Evolutionary conservation across 2,113 vertebrate genomes (phyloP).

Genomic region (Vanacampus margaritifer): DNA sequence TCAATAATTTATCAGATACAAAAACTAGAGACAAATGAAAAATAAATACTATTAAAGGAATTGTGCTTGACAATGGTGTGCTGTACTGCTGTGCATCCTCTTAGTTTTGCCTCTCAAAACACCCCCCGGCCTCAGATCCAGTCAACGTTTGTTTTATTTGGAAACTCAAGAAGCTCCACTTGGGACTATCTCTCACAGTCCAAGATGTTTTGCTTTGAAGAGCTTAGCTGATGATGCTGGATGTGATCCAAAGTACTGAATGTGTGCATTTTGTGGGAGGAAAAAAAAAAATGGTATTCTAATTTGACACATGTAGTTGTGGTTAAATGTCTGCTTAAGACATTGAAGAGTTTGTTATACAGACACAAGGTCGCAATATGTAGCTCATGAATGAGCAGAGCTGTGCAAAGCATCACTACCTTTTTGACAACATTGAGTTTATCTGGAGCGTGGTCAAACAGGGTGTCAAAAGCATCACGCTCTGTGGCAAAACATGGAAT

Average conservation of each 20-base stretch:
- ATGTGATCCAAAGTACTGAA: background rate
- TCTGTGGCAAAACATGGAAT: constrained; percentile 73
- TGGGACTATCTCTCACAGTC: background rate
- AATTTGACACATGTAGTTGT: background rate
- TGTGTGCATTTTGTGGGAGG: background rate
- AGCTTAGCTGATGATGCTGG: background rate
- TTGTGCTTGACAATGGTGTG: background rate
- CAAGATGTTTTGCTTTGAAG: background rate
- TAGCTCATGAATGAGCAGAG: background rate
- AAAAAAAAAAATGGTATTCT: background rate
- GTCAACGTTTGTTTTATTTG: background rate
- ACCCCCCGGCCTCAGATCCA: background rate
- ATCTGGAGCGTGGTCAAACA: constrained; percentile 96
- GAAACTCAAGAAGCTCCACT: background rate
- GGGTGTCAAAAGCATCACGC: constrained; percentile 94
- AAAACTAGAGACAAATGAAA: background rate
- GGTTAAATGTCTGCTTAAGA: background rate
- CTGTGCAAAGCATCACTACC: constrained; percentile 63
- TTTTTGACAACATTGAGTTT: constrained; percentile 98
- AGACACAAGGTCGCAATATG: background rate
- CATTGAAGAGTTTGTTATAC: background rate
- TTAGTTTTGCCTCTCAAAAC: background rate
- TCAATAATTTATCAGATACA: background rate
- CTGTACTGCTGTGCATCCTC: background rate
- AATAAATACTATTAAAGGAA: background rate